phyloP scores from a whole-genome alignment of 1,140 invertebrate species.

The Yoshiicerus persimilis region DNA sequence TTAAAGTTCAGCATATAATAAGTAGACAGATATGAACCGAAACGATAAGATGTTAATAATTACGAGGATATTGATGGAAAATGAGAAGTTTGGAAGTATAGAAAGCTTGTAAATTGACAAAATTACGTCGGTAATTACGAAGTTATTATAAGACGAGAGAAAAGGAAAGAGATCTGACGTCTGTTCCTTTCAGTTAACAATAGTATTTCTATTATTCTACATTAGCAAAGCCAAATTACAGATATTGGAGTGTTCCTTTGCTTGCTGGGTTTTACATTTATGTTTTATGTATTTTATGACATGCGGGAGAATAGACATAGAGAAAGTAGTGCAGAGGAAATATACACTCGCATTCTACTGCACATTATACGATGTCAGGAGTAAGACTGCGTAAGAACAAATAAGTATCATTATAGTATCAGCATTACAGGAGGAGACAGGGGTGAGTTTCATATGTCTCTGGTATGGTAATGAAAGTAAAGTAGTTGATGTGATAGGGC shows the following conservation, averaged over 20 bases:
- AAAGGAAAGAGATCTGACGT: constrained; percentile 32
- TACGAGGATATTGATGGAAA: neutral
- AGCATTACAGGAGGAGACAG: neutral
- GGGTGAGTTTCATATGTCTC: neutral
- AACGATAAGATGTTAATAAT: neutral
- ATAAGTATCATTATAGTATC: neutral
- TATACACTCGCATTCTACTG: neutral
- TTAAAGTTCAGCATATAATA: neutral
- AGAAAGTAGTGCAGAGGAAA: constrained; percentile 48
- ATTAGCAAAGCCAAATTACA: neutral
- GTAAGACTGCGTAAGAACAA: neutral
- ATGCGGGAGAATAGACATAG: constrained; percentile 41
- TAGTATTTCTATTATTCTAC: neutral
- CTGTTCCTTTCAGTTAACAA: neutral
- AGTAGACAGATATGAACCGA: neutral
- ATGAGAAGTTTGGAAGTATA: neutral
- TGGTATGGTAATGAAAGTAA: neutral
- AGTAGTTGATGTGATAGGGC: neutral
- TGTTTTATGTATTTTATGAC: neutral
- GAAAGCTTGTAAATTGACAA: constrained; percentile 37
- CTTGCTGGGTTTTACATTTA: neutral
- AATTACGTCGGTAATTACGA: constrained; percentile 42
- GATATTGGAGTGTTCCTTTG: neutral
- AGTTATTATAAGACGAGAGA: constrained; percentile 41
- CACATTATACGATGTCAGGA: neutral